Percentiles rank a stretch among this genome's conserved stretches.
phyloP scores from a whole-genome alignment of 2,888 invertebrate species.

The Acanthosepion pharaonis region DNA sequence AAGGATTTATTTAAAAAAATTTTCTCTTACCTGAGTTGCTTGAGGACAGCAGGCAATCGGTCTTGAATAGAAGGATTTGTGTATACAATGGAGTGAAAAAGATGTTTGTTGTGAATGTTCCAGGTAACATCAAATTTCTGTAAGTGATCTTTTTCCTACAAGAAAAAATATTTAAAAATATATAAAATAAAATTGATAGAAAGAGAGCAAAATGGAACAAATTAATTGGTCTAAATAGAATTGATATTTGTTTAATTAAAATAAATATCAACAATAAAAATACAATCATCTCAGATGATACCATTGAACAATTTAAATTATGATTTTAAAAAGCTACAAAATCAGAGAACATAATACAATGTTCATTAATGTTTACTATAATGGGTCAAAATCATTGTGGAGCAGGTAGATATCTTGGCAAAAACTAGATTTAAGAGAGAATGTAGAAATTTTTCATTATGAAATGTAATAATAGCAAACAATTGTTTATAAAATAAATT shows the following conservation, averaged over 20 bases:
- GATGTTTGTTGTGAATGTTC: constrained; percentile 81
- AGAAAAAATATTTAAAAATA: constrained; percentile 3
- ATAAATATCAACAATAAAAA: neutral
- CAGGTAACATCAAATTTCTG: constrained; percentile 81
- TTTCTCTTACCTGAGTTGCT: constrained; percentile 76
- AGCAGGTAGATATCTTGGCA: no score
- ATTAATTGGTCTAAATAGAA: neutral
- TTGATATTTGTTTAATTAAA: neutral
- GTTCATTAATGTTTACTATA: no score
- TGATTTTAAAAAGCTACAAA: no score
- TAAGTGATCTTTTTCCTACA: constrained; percentile 78
- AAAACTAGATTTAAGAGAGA: no score
- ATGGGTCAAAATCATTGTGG: no score
- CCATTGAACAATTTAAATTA: neutral
- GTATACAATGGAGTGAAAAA: constrained; percentile 79
- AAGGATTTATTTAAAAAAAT: neutral
- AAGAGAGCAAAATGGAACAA: neutral
- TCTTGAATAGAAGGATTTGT: constrained; percentile 78
- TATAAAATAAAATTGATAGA: neutral
- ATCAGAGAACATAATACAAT: no score
- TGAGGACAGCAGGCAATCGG: constrained; percentile 77
- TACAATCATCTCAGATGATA: neutral
- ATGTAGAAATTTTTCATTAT: no score
- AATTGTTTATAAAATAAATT: no score
- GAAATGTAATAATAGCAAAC: no score